A percentile compares a stretch with the other conserved stretches of the same genome.
These are phyloP conservation scores for Tanytarsus gracilentus DNA, from an alignment of 2,888 invertebrate genomes.

Conservation along the genomic window DNA sequence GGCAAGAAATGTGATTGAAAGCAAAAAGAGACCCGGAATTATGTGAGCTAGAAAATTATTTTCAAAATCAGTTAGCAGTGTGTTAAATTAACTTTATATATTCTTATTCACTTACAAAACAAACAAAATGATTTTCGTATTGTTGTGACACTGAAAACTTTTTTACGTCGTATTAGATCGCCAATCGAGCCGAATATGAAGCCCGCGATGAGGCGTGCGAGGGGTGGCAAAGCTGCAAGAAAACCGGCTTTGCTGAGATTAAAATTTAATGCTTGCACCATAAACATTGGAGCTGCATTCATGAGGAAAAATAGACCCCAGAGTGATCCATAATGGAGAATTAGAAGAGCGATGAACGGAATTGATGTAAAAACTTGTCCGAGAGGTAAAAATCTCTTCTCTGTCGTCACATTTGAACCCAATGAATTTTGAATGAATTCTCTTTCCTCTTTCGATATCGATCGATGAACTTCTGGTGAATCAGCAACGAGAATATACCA, in stretches of 20 bases:
- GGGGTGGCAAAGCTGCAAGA: conserved; percentile 60
- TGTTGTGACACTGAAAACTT: conserved; percentile 46
- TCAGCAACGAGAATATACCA: conserved; percentile 59
- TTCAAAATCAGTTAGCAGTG: background rate
- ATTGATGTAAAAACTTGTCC: conserved; percentile 52
- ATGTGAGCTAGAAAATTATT: conserved; percentile 47
- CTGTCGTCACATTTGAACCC: conserved; percentile 49
- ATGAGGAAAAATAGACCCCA: conserved; percentile 69
- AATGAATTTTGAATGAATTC: conserved; percentile 54
- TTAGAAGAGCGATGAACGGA: conserved; percentile 57
- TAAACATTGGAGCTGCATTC: conserved; percentile 60
- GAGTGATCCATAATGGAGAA: conserved; percentile 65
- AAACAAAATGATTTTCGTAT: conserved; percentile 58
- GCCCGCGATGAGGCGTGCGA: conserved; percentile 58
- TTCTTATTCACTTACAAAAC: conserved; percentile 47
- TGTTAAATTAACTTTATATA: background rate
- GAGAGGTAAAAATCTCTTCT: conserved; percentile 57
- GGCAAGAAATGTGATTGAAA: conserved; percentile 51
- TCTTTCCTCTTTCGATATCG: conserved; percentile 53
- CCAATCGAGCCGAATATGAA: conserved; percentile 62
- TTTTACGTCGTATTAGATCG: conserved; percentile 49
- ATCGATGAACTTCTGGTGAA: conserved; percentile 53
- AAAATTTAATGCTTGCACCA: conserved; percentile 60
- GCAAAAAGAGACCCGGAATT: conserved; percentile 49
- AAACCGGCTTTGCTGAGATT: conserved; percentile 60